Percentiles rank a stretch among this genome's conserved stretches.
These are phyloP conservation scores for Corydoras maculifer DNA, from an alignment of 2,113 vertebrate species.

Conservation along the genomic window DNA sequence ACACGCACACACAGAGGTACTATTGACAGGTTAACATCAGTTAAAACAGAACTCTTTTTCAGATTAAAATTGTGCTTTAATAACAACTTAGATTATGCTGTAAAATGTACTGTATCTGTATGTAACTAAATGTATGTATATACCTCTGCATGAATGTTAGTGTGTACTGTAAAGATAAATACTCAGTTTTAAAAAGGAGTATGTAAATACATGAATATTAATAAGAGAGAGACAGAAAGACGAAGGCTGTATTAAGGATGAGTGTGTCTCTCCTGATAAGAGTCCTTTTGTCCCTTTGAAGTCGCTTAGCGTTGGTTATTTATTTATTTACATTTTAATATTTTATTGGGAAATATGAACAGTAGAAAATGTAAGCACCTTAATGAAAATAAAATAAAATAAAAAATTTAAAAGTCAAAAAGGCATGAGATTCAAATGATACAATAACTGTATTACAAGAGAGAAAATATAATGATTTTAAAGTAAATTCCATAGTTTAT, in stretches of 20 bases:
- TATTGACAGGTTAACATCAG: conserved; percentile 43
- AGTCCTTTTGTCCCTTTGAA: conserved; percentile 63
- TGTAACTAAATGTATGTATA: conserved; percentile 10
- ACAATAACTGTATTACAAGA: too few species aligned
- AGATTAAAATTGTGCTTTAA: conserved; percentile 9
- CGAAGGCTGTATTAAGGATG: conserved; percentile 33
- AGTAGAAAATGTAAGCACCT: background rate
- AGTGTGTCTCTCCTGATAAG: conserved; percentile 69
- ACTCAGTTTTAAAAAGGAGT: conserved; percentile 48
- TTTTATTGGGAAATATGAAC: conserved; percentile 2
- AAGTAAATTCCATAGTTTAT: too few species aligned
- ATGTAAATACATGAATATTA: conserved; percentile 68
- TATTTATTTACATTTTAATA: background rate
- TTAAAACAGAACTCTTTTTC: conserved; percentile 15
- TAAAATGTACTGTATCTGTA: background rate
- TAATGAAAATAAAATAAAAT: too few species aligned
- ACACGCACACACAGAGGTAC: conserved; percentile 52
- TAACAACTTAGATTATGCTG: background rate
- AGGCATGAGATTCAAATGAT: too few species aligned
- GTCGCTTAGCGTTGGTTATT: conserved; percentile 33
- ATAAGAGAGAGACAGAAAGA: conserved; percentile 43
- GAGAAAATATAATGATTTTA: too few species aligned
- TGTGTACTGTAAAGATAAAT: conserved; percentile 51
- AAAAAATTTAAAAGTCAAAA: too few species aligned
- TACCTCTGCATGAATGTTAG: background rate